A percentile compares a stretch with the other conserved stretches of the same genome.
phyloP scores from a whole-genome alignment of 1,140 invertebrate species.

The Brachionus calyciflorus region DNA sequence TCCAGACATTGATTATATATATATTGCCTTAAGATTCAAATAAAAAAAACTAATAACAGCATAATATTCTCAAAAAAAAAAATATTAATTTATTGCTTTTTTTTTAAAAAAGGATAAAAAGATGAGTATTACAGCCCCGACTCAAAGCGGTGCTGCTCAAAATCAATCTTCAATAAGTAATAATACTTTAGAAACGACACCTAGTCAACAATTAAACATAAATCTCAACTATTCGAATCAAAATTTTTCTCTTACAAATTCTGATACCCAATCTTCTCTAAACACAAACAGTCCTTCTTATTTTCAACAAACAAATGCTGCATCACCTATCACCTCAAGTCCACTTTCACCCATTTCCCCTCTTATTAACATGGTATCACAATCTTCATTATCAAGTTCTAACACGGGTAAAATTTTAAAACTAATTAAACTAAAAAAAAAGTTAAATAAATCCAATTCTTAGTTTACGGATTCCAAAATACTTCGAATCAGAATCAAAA shows the following conservation, averaged over 20 bases:
- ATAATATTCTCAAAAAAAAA: background rate
- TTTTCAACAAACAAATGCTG: too few relatives aligned
- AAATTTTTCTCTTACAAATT: too few relatives aligned
- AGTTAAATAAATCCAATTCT: background rate
- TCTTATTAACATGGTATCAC: slow-evolving; percentile 25
- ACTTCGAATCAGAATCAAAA: background rate
- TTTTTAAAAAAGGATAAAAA: slow-evolving; percentile 5
- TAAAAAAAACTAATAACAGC: too few relatives aligned
- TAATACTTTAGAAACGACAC: background rate
- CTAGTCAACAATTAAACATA: background rate
- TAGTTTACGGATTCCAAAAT: background rate
- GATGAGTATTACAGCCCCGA: slow-evolving; percentile 19
- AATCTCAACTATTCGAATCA: background rate
- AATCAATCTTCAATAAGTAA: background rate
- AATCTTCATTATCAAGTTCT: slow-evolving; percentile 10
- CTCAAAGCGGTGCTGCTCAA: slow-evolving; percentile 5
- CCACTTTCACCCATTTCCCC: background rate
- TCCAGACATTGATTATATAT: too few relatives aligned
- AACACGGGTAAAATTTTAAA: background rate
- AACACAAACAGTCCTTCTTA: background rate
- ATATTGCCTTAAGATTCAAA: too few relatives aligned
- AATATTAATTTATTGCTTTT: slow-evolving; percentile 2
- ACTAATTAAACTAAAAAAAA: too few relatives aligned
- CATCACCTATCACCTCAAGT: background rate
- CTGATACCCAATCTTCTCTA: background rate